A percentile compares a stretch with the other conserved stretches of the same genome.
These are phyloP conservation scores for Pogonomyrmex californicus DNA, from an alignment of 1,140 invertebrate species.

Conservation along the genomic window DNA sequence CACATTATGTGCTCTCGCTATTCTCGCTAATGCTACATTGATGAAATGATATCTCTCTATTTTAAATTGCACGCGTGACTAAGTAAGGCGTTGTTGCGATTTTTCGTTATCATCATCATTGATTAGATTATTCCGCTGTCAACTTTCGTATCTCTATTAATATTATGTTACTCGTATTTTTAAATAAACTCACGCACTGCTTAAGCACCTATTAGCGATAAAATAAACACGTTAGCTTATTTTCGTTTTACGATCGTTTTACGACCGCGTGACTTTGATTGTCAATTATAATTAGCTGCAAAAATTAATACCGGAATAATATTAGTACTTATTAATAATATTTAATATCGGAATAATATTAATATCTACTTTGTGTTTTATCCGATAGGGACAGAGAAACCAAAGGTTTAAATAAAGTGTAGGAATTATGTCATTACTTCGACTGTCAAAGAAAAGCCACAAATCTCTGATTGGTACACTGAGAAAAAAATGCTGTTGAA, in stretches of 20 bases:
- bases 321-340: neutral
- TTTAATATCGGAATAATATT: no score
- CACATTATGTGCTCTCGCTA: neutral
- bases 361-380: neutral
- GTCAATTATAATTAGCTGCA: neutral
- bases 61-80: constrained; percentile 39
- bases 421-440: neutral
- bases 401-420: neutral
- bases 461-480: neutral
- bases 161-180: neutral
- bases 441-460: neutral
- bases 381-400: neutral
- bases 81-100: neutral
- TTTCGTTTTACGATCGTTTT: neutral
- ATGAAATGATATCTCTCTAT: constrained; percentile 27
- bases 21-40: neutral
- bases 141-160: constrained; percentile 18
- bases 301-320: neutral
- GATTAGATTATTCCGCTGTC: constrained; percentile 47
- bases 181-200: neutral
- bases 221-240: neutral
- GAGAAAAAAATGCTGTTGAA: no score
- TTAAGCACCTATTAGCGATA: neutral
- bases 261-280: neutral
- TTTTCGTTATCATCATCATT: constrained; percentile 20